Percentiles rank a stretch among this genome's conserved stretches.
These are phyloP conservation scores for Hippopotamus amphibius DNA, from an alignment of 2,113 vertebrate genomes.

Conservation along the genomic window DNA sequence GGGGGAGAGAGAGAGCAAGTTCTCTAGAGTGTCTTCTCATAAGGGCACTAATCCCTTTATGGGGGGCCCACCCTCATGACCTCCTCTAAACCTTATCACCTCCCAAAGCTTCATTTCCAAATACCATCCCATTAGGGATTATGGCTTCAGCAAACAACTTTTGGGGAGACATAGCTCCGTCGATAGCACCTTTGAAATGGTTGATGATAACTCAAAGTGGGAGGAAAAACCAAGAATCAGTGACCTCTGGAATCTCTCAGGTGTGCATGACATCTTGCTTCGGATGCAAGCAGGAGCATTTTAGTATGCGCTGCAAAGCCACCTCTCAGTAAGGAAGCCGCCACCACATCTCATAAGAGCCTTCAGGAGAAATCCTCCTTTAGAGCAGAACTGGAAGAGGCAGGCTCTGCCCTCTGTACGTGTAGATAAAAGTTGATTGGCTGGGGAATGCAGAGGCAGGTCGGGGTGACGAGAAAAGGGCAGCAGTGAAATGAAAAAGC, in stretches of 20 bases:
- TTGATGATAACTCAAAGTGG: not conserved
- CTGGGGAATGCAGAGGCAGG: constrained; percentile 82
- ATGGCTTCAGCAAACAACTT: not conserved
- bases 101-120: not conserved
- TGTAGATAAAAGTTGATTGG: constrained; percentile 80
- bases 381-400: constrained; percentile 38
- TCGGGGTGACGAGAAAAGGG: constrained; percentile 81
- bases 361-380: constrained; percentile 30
- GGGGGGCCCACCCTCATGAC: not conserved
- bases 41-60: not conserved
- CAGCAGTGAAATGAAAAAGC: constrained; percentile 85
- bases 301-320: rapidly evolving
- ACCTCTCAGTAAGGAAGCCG: rapidly evolving
- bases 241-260: not conserved
- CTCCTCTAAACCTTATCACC: not conserved
- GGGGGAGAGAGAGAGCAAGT: not conserved
- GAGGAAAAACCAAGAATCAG: not conserved
- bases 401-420: constrained; percentile 70
- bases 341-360: not conserved
- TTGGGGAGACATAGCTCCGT: not conserved
- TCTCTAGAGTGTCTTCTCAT: not conserved
- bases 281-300: not conserved
- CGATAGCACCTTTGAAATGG: not conserved
- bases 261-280: not conserved
- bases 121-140: not conserved